Evolutionary conservation across 2,797 vertebrate genomes (phyloP).

Genomic region (Myiothlypis coronata): DNA sequence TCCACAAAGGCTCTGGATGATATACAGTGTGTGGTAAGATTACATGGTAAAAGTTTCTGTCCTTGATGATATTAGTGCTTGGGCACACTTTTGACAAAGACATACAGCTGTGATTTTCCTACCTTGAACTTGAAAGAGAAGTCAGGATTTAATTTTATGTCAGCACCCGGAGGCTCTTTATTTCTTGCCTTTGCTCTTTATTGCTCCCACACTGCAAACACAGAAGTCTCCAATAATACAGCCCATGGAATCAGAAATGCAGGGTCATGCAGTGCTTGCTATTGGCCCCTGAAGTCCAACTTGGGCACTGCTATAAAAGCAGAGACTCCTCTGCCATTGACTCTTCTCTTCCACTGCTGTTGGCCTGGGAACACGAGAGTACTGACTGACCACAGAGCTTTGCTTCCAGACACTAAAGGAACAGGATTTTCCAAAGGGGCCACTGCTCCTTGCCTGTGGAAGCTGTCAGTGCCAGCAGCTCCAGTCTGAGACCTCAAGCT

Average conservation of each 20-base stretch:
- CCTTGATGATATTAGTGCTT: constrained; percentile 40
- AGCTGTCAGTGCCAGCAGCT: not conserved
- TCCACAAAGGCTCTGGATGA: not conserved
- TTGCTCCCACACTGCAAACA: constrained; percentile 50
- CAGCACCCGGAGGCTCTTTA: constrained; percentile 61
- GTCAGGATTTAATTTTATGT: constrained; percentile 65
- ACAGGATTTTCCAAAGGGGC: not conserved
- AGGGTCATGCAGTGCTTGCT: constrained; percentile 29
- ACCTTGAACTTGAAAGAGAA: constrained; percentile 64
- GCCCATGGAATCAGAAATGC: constrained; percentile 38
- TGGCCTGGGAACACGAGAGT: constrained; percentile 16
- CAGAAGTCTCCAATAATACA: constrained; percentile 37
- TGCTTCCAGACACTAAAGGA: not conserved
- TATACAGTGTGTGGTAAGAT: not conserved
- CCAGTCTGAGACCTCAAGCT: not conserved
- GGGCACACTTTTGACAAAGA: constrained; percentile 54
- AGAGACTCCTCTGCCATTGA: constrained; percentile 29
- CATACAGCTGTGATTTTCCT: constrained; percentile 56
- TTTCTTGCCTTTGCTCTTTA: constrained; percentile 61
- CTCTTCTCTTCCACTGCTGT: not conserved
- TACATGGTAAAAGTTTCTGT: constrained; percentile 12
- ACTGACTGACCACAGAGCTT: not conserved
- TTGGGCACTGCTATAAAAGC: constrained; percentile 29
- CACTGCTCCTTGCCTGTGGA: not conserved
- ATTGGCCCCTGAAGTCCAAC: constrained; percentile 55